These are phyloP conservation scores for Ceratoteleas bidentatus DNA, from an alignment of 1,140 invertebrate genomes.

Conservation along the genomic window DNA sequence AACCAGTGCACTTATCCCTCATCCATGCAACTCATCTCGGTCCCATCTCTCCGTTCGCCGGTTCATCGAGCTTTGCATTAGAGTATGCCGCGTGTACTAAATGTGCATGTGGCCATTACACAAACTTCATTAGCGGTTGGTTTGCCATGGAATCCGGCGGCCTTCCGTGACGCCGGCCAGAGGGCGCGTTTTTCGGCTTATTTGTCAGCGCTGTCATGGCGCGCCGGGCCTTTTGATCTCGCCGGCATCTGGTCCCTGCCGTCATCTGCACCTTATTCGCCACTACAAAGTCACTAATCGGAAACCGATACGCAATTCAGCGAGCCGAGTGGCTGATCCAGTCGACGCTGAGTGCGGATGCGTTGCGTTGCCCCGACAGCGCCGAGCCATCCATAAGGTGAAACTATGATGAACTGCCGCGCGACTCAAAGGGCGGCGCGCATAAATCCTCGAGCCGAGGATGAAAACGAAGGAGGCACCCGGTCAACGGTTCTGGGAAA, in stretches of 20 bases:
- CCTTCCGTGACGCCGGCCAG: not conserved
- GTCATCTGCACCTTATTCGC: constrained; percentile 59
- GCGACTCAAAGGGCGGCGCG: constrained; percentile 57
- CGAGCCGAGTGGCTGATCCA: constrained; percentile 56
- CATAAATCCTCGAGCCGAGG: constrained; percentile 50
- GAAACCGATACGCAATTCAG: constrained; percentile 68
- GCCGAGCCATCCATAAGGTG: constrained; percentile 59
- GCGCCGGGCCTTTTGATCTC: constrained; percentile 33
- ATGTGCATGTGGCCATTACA: constrained; percentile 31
- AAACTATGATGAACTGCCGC: constrained; percentile 65
- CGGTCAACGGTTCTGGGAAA: too few species aligned
- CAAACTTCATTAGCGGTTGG: constrained; percentile 24
- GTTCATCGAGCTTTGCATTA: constrained; percentile 16
- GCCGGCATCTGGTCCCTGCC: constrained; percentile 19
- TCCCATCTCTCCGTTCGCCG: not conserved
- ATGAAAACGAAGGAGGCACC: constrained; percentile 55
- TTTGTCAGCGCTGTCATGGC: constrained; percentile 33
- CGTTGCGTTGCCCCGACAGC: constrained; percentile 60
- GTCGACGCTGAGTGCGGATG: constrained; percentile 53
- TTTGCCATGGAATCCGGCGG: not conserved
- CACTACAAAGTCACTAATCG: constrained; percentile 66
- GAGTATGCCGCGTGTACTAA: constrained; percentile 5
- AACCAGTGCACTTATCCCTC: too few species aligned
- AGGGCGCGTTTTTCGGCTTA: constrained; percentile 20
- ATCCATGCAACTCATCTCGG: too few species aligned